Conservation (phyloP, 2,888 invertebrate species). For the Beris chalybata region DNA sequence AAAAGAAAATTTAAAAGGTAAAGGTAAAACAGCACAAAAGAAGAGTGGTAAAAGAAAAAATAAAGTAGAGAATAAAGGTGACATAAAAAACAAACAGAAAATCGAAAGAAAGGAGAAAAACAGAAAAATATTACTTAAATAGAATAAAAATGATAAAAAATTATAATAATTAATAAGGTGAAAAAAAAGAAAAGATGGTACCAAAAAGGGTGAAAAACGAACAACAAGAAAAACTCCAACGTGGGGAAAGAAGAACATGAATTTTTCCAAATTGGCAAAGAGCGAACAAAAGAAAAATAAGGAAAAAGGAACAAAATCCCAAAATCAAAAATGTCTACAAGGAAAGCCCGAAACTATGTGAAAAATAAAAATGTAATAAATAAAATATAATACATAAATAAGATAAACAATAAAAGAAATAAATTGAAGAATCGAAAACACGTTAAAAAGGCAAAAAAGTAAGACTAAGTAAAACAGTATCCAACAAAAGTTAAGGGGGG, state of each 20-base stretch:
- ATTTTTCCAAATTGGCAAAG: background rate
- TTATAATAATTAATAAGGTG: background rate
- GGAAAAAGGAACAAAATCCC: background rate
- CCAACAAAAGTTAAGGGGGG: too few relatives aligned
- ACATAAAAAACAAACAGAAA: background rate
- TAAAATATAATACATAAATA: too few relatives aligned
- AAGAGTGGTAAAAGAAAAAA: too few relatives aligned
- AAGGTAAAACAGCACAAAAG: too few relatives aligned
- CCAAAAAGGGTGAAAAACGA: background rate
- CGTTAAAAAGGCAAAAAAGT: too few relatives aligned
- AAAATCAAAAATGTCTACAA: background rate
- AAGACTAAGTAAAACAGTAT: too few relatives aligned
- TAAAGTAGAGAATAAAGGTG: background rate
- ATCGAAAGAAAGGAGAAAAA: background rate
- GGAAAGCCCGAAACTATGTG: background rate
- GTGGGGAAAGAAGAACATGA: background rate
- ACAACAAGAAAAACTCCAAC: background rate
- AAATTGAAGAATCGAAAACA: too few relatives aligned
- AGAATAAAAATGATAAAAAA: background rate
- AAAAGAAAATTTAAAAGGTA: too few relatives aligned
- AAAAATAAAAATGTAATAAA: background rate
- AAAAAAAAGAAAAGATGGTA: background rate
- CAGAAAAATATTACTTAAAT: background rate
- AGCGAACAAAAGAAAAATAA: background rate
- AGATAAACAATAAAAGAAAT: too few relatives aligned